phyloP scores from a whole-genome alignment of 2,113 vertebrate genomes.

The Acanthochromis polyacanthus region DNA sequence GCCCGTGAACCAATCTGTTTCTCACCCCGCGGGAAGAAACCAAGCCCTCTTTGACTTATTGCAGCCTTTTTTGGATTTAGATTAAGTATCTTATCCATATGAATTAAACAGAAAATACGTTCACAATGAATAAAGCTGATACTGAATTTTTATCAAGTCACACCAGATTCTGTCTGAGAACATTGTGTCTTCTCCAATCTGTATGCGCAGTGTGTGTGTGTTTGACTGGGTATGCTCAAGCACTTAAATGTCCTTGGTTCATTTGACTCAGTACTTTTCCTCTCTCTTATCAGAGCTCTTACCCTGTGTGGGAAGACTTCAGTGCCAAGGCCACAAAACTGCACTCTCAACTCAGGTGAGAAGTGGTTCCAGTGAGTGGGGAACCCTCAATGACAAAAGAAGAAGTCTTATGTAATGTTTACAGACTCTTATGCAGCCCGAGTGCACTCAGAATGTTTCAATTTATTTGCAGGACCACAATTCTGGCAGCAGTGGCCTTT shows the following conservation, averaged over 20 bases:
- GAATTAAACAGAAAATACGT: background rate
- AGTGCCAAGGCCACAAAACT: conserved; percentile 98
- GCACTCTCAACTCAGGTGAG: conserved; percentile 98
- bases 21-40: background rate
- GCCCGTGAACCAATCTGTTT: background rate
- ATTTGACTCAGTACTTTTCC: conserved; percentile 29
- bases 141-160: background rate
- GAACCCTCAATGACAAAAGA: background rate
- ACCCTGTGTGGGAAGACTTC: conserved; percentile 99
- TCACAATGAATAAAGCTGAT: background rate
- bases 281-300: conserved; percentile 90
- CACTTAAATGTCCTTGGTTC: conserved; percentile 24
- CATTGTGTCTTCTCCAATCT: conserved; percentile 15
- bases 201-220: background rate
- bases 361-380: background rate
- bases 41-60: conserved; percentile 3
- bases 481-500: conserved; percentile 96
- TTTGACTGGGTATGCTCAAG: background rate
- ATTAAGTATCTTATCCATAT: background rate
- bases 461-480: conserved; percentile 90
- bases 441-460: conserved; percentile 14
- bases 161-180: background rate
- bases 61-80: background rate
- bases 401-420: conserved; percentile 30
- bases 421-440: background rate